Conservation (phyloP, 2,888 invertebrate genomes). For the Diogma glabrata region DNA sequence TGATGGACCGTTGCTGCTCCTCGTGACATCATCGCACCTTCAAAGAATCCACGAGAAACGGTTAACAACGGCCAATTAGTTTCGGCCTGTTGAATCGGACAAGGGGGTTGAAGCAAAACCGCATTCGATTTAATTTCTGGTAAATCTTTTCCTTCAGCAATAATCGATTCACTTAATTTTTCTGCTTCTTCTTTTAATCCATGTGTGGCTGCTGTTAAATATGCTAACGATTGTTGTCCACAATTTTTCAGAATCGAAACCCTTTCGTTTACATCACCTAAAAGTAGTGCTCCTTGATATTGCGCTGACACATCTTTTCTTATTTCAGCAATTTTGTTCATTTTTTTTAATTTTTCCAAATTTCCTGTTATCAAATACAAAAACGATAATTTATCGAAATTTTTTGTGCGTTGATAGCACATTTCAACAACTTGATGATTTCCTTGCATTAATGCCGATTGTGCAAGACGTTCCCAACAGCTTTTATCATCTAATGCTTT, state of each 20-base stretch:
- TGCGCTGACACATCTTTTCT: conserved; percentile 94
- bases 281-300: conserved; percentile 84
- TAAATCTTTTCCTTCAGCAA: conserved; percentile 48
- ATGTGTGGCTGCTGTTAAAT: conserved; percentile 89
- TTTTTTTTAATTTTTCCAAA: conserved; percentile 90
- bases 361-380: conserved; percentile 97
- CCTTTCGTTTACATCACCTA: conserved; percentile 87
- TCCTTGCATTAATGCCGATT: conserved; percentile 88
- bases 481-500: conserved; percentile 84
- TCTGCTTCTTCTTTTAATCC: conserved; percentile 73
- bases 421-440: conserved; percentile 95
- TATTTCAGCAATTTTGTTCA: conserved; percentile 99
- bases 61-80: conserved; percentile 95
- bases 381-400: conserved; percentile 97
- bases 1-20: conserved; percentile 38
- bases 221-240: conserved; percentile 72
- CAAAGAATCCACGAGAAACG: conserved; percentile 65
- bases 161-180: conserved; percentile 51
- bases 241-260: conserved; percentile 69
- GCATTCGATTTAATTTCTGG: conserved; percentile 68
- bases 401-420: conserved; percentile 99
- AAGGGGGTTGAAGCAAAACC: conserved; percentile 69
- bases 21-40: conserved; percentile 45
- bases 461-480: conserved; percentile 93
- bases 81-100: conserved; percentile 82